These are phyloP conservation scores for Limosa lapponica DNA, from an alignment of 2,797 vertebrate genomes.

Conservation along the genomic window DNA sequence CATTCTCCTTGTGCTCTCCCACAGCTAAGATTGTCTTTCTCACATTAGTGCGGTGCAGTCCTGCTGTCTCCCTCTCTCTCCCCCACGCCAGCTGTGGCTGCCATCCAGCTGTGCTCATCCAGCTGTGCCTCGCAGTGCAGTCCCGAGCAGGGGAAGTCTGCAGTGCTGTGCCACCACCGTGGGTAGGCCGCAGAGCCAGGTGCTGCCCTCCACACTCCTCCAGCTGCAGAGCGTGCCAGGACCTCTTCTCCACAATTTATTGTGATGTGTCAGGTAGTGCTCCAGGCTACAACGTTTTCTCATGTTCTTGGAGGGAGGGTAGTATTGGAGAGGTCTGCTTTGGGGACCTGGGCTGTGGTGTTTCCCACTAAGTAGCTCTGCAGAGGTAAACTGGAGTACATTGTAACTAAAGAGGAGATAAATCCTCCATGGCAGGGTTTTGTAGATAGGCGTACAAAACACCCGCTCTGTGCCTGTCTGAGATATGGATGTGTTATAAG, in stretches of 20 bases:
- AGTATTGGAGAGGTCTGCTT: not conserved
- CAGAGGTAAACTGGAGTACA: not conserved
- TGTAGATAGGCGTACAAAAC: not conserved
- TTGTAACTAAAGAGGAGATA: not conserved
- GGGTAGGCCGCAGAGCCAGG: not conserved
- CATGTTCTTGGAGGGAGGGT: rapidly evolving
- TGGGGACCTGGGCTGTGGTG: not conserved
- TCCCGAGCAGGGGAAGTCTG: not conserved
- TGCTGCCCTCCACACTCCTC: rapidly evolving
- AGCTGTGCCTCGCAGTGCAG: not conserved
- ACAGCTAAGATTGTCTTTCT: not conserved
- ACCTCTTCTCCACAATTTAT: not conserved
- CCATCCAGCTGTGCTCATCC: not conserved
- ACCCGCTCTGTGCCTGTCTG: not conserved
- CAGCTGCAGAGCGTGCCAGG: rapidly evolving
- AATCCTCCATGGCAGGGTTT: not conserved
- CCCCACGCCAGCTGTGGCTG: not conserved
- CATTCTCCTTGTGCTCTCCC: not conserved
- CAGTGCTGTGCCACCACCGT: rapidly evolving
- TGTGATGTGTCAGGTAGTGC: not conserved
- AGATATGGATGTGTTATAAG: not conserved
- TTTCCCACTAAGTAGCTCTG: not conserved
- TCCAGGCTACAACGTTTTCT: not conserved
- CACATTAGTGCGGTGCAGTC: not conserved
- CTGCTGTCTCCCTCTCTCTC: not conserved